A percentile compares a stretch with the other conserved stretches of the same genome.
These are phyloP conservation scores for Diaphora mendica DNA, from an alignment of 2,888 invertebrate species.

Conservation along the genomic window DNA sequence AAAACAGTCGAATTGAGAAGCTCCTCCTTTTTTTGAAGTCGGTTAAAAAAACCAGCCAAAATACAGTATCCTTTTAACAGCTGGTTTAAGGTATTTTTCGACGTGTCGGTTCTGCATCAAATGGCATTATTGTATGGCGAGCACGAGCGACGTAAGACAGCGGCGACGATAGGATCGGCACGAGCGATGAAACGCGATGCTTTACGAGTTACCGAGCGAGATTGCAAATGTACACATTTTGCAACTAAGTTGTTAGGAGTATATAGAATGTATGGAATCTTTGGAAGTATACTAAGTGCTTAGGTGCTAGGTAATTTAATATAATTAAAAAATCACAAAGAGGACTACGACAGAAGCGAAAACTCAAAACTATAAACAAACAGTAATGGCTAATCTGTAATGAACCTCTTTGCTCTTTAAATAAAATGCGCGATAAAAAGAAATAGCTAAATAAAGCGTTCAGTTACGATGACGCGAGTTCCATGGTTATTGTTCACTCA, in stretches of 20 bases:
- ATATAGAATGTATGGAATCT: neutral
- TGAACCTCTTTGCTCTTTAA: too few species aligned
- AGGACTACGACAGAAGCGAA: too few species aligned
- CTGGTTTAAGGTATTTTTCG: neutral
- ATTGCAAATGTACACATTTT: slow-evolving; percentile 45
- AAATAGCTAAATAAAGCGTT: too few species aligned
- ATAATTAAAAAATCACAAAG: too few species aligned
- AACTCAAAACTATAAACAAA: too few species aligned
- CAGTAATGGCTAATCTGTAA: too few species aligned
- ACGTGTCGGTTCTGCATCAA: slow-evolving; percentile 35
- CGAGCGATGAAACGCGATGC: slow-evolving; percentile 73
- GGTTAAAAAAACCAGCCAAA: too few species aligned
- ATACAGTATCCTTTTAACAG: neutral
- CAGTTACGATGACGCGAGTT: too few species aligned
- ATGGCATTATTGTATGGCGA: slow-evolving; percentile 42
- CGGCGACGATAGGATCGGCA: slow-evolving; percentile 71
- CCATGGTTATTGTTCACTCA: too few species aligned
- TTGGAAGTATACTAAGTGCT: neutral
- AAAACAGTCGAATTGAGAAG: too few species aligned
- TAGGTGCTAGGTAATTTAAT: neutral
- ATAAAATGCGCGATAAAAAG: too few species aligned
- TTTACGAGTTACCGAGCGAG: slow-evolving; percentile 66
- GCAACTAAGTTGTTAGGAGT: slow-evolving; percentile 33
- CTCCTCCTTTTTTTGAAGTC: too few species aligned
- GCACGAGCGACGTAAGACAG: slow-evolving; percentile 63